phyloP scores from a whole-genome alignment of 1,140 invertebrate genomes.

The Trachymyrmex septentrionalis region DNA sequence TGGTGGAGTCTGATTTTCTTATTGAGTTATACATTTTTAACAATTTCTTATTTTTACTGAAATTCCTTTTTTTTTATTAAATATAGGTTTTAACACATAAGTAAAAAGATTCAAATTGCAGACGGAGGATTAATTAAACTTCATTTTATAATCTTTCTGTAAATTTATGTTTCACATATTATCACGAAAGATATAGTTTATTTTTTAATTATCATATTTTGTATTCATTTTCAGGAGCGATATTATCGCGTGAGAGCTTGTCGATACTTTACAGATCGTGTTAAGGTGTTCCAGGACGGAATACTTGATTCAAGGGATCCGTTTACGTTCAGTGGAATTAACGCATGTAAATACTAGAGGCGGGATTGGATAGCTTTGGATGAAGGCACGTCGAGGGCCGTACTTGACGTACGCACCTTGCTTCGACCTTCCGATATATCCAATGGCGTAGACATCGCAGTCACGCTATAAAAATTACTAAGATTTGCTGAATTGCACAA shows the following conservation, averaged over 20 bases:
- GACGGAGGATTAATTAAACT: too few species aligned
- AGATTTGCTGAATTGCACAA: background rate
- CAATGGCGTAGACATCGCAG: constrained; percentile 2
- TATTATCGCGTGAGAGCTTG: constrained; percentile 40
- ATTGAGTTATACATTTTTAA: too few species aligned
- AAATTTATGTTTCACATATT: constrained; percentile 3
- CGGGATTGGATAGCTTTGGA: constrained; percentile 65
- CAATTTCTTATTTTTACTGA: too few species aligned
- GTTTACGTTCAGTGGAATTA: constrained; percentile 41
- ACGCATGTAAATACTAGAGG: constrained; percentile 64
- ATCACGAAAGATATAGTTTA: background rate
- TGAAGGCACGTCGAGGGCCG: constrained; percentile 56
- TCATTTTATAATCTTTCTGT: background rate
- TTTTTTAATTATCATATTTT: background rate
- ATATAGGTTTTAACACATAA: too few species aligned
- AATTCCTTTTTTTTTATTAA: too few species aligned
- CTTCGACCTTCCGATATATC: constrained; percentile 48
- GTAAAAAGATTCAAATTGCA: too few species aligned
- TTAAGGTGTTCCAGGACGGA: constrained; percentile 47
- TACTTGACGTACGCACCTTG: constrained; percentile 59
- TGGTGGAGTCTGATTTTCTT: too few species aligned
- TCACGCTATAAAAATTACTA: background rate
- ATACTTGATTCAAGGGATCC: constrained; percentile 48
- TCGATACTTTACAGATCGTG: constrained; percentile 37
- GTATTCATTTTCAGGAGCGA: background rate